Evolutionary conservation across 1,140 invertebrate genomes (phyloP).

Genomic region (Ylistrum balloti): DNA sequence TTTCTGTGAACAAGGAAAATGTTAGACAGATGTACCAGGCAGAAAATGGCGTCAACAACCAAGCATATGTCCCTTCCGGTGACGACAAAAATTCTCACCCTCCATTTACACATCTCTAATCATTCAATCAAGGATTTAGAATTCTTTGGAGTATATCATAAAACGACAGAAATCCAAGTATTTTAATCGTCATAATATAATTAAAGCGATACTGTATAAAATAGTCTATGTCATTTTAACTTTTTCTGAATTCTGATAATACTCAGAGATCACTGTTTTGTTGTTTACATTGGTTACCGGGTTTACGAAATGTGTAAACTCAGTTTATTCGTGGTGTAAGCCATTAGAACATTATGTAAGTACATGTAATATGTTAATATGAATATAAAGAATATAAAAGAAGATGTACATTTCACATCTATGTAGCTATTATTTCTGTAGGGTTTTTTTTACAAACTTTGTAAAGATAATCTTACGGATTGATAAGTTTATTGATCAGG

Average conservation of each 20-base stretch:
- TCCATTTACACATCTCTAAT: background rate
- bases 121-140: no score
- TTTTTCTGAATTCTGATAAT: background rate
- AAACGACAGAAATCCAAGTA: background rate
- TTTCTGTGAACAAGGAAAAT: background rate
- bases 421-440: no score
- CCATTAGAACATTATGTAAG: no score
- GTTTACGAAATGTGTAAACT: no score
- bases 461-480: no score
- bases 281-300: background rate
- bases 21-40: background rate
- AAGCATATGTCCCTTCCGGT: constrained; percentile 14
- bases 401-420: no score
- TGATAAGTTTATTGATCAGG: no score
- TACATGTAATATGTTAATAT: no score
- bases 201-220: background rate
- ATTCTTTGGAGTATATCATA: background rate
- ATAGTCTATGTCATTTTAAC: background rate
- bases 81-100: background rate
- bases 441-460: no score
- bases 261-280: background rate
- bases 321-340: no score
- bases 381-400: no score
- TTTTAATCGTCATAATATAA: no score
- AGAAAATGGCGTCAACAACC: background rate